These are phyloP conservation scores for Rhagium mordax DNA, from an alignment of 2,888 invertebrate species.

Conservation along the genomic window DNA sequence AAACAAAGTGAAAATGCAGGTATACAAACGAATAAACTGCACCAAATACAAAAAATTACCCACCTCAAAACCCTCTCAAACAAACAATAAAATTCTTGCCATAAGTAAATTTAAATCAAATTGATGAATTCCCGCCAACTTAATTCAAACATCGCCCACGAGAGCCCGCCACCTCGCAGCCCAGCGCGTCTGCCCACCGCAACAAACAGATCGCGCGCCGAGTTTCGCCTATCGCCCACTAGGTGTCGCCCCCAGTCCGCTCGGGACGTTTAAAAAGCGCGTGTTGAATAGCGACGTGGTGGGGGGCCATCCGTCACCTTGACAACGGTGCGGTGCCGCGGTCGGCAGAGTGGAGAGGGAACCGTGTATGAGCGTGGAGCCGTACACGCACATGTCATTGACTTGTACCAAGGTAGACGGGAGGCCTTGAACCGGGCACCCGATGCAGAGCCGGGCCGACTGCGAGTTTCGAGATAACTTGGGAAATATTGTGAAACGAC, in stretches of 20 bases:
- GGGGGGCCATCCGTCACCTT: slow-evolving; percentile 61
- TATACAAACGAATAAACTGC: too few relatives aligned
- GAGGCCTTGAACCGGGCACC: slow-evolving; percentile 67
- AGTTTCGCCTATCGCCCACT: slow-evolving; percentile 8
- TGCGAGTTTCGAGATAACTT: background rate
- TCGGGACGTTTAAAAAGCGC: slow-evolving; percentile 17
- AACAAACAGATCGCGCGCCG: background rate
- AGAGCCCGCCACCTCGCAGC: slow-evolving; percentile 15
- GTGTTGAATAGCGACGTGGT: slow-evolving; percentile 21
- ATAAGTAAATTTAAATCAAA: too few relatives aligned
- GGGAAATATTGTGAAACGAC: background rate
- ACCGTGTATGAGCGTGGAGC: slow-evolving; percentile 16
- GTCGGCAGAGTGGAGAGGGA: slow-evolving; percentile 17
- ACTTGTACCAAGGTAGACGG: slow-evolving; percentile 70
- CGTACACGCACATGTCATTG: slow-evolving; percentile 70
- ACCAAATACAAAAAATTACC: too few relatives aligned
- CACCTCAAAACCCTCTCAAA: too few relatives aligned
- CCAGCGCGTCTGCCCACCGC: background rate
- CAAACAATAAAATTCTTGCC: too few relatives aligned
- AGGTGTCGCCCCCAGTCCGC: slow-evolving; percentile 51
- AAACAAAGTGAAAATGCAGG: too few relatives aligned
- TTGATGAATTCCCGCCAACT: slow-evolving; percentile 4
- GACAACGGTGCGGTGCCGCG: slow-evolving; percentile 60
- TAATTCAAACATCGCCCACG: background rate
- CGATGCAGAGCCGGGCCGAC: slow-evolving; percentile 18